A percentile compares a stretch with the other conserved stretches of the same genome.
Conservation (phyloP, 2,888 invertebrate species). For the Eustalomyia histrio region DNA sequence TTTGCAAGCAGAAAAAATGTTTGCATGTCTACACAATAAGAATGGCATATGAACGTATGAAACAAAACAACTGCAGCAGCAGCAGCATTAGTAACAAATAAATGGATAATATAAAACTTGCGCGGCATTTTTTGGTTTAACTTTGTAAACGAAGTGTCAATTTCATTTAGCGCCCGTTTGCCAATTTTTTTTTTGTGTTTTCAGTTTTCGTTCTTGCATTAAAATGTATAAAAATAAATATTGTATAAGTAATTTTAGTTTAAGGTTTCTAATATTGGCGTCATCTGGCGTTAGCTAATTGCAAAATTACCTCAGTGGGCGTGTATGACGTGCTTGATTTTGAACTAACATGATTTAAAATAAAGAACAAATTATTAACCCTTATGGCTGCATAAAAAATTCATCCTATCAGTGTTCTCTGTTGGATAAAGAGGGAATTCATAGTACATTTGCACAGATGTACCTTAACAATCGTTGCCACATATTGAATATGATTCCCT, state of each 20-base stretch:
- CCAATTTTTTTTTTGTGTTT: slow-evolving; percentile 35
- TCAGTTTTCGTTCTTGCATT: slow-evolving; percentile 14
- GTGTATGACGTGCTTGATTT: slow-evolving; percentile 61
- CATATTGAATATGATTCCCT: no score
- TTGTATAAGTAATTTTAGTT: slow-evolving; percentile 22
- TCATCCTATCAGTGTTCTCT: neutral
- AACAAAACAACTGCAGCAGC: slow-evolving; percentile 32
- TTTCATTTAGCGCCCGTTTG: slow-evolving; percentile 63
- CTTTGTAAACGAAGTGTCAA: slow-evolving; percentile 64
- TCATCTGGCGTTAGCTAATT: slow-evolving; percentile 65
- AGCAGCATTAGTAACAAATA: slow-evolving; percentile 25
- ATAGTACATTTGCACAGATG: no score
- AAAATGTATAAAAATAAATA: neutral
- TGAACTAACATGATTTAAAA: slow-evolving; percentile 54
- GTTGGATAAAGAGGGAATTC: no score
- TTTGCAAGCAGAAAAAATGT: slow-evolving; percentile 53
- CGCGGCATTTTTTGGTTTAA: slow-evolving; percentile 54
- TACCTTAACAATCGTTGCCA: no score
- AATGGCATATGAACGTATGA: slow-evolving; percentile 58
- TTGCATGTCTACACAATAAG: slow-evolving; percentile 58
- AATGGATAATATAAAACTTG: slow-evolving; percentile 16
- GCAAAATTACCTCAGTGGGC: slow-evolving; percentile 59
- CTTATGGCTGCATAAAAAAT: neutral
- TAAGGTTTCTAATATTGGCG: slow-evolving; percentile 47
- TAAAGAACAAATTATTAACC: slow-evolving; percentile 7